phyloP scores from a whole-genome alignment of 2,797 vertebrate genomes.

The Kryptolebias ocellatus region DNA sequence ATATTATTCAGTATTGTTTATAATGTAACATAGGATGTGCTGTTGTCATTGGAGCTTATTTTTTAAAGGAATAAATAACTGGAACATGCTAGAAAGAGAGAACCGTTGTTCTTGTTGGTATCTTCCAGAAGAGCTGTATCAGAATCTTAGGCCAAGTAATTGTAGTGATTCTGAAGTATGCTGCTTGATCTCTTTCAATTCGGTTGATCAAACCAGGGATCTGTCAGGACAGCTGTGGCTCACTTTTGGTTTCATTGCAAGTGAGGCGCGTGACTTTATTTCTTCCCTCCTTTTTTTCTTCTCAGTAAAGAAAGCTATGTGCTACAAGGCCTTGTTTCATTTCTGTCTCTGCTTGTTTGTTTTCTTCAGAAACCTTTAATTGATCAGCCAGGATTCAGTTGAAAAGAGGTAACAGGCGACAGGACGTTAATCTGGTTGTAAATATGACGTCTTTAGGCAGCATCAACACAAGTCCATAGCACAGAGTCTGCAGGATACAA shows the following conservation, averaged over 20 bases:
- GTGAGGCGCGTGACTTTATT: constrained; percentile 12
- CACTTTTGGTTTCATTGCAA: constrained; percentile 30
- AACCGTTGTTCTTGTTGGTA: constrained; percentile 30
- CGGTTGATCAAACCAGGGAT: constrained; percentile 64
- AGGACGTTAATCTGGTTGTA: constrained; percentile 41
- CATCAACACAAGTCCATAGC: constrained; percentile 49
- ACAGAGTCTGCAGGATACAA: constrained; percentile 21
- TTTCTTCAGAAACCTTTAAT: constrained; percentile 48
- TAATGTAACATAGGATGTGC: constrained; percentile 35
- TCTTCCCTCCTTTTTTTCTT: constrained; percentile 7
- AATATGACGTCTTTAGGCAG: constrained; percentile 36
- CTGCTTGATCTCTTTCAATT: constrained; percentile 69
- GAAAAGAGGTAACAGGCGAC: constrained; percentile 33
- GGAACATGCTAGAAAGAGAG: not conserved
- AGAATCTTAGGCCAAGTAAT: constrained; percentile 50
- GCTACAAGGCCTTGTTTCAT: constrained; percentile 13
- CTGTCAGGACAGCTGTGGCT: constrained; percentile 48
- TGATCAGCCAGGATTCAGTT: constrained; percentile 53
- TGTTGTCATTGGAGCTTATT: constrained; percentile 41
- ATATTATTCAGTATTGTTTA: constrained; percentile 38
- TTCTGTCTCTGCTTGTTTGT: constrained; percentile 45
- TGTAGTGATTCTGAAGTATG: constrained; percentile 59
- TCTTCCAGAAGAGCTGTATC: constrained; percentile 41
- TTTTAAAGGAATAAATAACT: constrained; percentile 29
- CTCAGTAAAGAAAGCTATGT: constrained; percentile 7